Evolutionary conservation across 2,888 invertebrate genomes (phyloP), one percentile per base, ranked within the genome.

Genomic region (Macrophya annulata): DNA sequence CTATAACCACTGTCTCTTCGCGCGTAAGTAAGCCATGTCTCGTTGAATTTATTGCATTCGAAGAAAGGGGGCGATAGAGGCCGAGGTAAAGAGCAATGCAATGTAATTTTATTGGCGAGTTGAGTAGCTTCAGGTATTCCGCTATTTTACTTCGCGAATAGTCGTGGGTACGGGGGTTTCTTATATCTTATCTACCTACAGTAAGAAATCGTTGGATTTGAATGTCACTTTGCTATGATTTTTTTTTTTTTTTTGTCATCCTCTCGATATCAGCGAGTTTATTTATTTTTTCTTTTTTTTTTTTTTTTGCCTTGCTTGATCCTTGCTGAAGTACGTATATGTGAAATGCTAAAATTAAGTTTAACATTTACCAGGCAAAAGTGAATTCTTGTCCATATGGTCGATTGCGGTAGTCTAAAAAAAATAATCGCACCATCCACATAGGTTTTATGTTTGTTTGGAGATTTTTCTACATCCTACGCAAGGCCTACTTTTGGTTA

Each of bases 401-500:
- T 68, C 71, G 83, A 71, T 83, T 71, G 68, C 83, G 48, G 81
- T 71, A 83, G 68, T 83, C 68, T 83, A 51, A 83, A 68, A 74
- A 79, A 83, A 83, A 83, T 83, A 83, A 83, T 83, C 83, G 25
- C 5, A 21, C 31, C 83, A 83, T 45, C 83, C 83, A 71, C 68
- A 65, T 31, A 83, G 68, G 68, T 68, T 6, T 51, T 12, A 37
- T 84, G 85, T 85, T 85, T 85, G 76, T 85, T 85, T 85, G 85
- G 83, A 84, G 31, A 72, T 84, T 84, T 85, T 79, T 83, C 59
- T 12, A 83, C 37, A 59, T 55, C 74, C 89, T 89, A 90, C 89
- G 88, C 88, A 88, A 87, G 88, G 89, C 89, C 86, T 87, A 87
- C 87, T 86, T 89, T 88, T 88, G 89, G 89, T 91, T 90, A 90